Evolutionary conservation across 2,113 vertebrate species (phyloP).

Genomic region (Sinosuthora webbiana): DNA sequence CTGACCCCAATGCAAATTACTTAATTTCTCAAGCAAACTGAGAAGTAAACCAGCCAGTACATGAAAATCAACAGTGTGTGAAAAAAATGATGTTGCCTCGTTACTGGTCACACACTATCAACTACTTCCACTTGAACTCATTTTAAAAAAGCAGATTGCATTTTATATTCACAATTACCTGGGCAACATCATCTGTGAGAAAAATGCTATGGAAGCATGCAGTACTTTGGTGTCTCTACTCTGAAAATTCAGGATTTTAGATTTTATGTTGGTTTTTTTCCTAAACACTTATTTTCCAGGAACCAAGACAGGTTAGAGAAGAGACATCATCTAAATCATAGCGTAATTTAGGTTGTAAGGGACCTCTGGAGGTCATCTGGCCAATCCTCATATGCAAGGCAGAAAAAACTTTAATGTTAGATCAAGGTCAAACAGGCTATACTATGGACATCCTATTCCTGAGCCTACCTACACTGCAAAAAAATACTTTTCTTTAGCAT

Average conservation of each 20-base stretch:
- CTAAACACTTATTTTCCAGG: not conserved
- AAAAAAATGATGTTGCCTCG: not conserved
- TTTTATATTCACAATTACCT: not conserved
- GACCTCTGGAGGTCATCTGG: not conserved
- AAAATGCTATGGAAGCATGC: not conserved
- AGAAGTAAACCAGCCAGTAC: not conserved
- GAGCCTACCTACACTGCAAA: not conserved
- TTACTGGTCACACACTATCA: not conserved
- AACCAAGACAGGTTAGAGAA: not conserved
- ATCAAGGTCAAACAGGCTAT: not conserved
- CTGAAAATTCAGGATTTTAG: not conserved
- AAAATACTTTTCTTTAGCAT: not conserved
- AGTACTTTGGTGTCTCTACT: not conserved
- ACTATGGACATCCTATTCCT: not conserved
- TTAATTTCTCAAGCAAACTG: not conserved
- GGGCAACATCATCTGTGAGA: not conserved
- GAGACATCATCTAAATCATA: not conserved
- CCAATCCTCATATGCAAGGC: not conserved
- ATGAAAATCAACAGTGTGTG: rapidly evolving
- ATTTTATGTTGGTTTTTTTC: not conserved
- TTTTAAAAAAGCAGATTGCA: not conserved
- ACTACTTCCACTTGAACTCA: not conserved
- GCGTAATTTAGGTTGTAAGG: not conserved
- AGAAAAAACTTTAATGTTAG: not conserved
- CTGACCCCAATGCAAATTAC: not conserved